Evolutionary conservation across 2,888 invertebrate species (phyloP), one percentile per base, ranked within the genome.

Genomic region (Ecdyonurus torrentis): DNA sequence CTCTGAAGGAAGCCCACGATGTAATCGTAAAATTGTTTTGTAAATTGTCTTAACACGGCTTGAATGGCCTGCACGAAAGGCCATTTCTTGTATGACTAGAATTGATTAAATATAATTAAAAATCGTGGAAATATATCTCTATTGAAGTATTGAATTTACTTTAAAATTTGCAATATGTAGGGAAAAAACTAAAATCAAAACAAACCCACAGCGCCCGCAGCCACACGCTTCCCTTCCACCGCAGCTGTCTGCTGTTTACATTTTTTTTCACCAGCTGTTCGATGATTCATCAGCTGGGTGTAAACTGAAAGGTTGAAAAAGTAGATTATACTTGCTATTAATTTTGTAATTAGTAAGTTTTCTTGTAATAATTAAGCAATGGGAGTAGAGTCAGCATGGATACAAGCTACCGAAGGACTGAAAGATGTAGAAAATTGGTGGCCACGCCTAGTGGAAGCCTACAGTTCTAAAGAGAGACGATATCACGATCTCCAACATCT

Each of bases 1-100:
- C 67, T 87, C 88, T 0, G 74, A 70, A 0, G 91, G 91, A 59
- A 92, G 72, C 1, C 87, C 87, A 65, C 88, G 78, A 70, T 92
- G 91, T 24, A 92, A 78, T 65, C 85, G 82, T 65, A 91, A 78
- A 70, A 92, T 84, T 1, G 86, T 80, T 76, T 91, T 91, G 72
- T 91, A 92, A 7, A 92, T 74, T 25, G 80, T 76, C 59, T 85
- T 76, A 0, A 91, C 89, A 22, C 83, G 80, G n/a, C 19, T 7
- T 55, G 22, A 7, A 55, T 55, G 55, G 20, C n/a, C 55, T n/a
- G 55, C n/a, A 55, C 7, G 22, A 7, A 22, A 7, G 5, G 55
- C 5, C 55, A 55, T 55, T 55, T 37, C n/a, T n/a, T n/a, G 50
- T 50, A 50, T 50, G 18, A 50, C 7, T 18, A 10, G 7, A 50